Conservation (phyloP, 1,140 invertebrate species). For the Vollenhovia emeryi region DNA sequence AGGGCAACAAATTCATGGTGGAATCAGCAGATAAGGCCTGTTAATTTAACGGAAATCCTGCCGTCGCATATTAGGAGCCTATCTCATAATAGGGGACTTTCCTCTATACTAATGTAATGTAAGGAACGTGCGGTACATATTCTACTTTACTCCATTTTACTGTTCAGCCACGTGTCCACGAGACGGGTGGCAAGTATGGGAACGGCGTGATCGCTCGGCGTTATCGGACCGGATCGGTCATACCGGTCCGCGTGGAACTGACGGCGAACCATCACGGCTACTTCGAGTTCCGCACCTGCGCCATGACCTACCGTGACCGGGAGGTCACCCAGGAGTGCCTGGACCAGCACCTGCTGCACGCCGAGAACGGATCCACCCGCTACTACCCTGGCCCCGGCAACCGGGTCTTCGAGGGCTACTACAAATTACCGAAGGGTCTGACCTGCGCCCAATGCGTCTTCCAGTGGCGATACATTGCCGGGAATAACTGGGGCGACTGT, state of each 20-base stretch:
- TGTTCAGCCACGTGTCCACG: constrained; percentile 90
- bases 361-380: constrained; percentile 85
- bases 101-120: too few relatives aligned
- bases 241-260: constrained; percentile 91
- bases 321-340: constrained; percentile 91
- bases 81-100: too few relatives aligned
- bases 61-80: too few relatives aligned
- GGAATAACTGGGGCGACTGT: constrained; percentile 92
- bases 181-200: constrained; percentile 93
- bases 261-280: constrained; percentile 94
- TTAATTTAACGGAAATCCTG: too few relatives aligned
- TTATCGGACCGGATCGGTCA: constrained; percentile 89
- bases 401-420: constrained; percentile 91
- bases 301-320: constrained; percentile 86
- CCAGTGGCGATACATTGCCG: constrained; percentile 93
- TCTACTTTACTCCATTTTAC: constrained; percentile 24
- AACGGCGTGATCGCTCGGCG: constrained; percentile 92
- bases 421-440: constrained; percentile 88
- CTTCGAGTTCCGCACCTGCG: constrained; percentile 95
- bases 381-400: constrained; percentile 93
- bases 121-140: not conserved
- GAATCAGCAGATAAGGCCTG: too few relatives aligned
- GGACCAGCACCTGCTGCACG: constrained; percentile 89
- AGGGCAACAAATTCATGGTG: too few relatives aligned
- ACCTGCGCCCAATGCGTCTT: constrained; percentile 92